Conservation (phyloP, 2,888 invertebrate genomes). For the Orgyia antiqua region DNA sequence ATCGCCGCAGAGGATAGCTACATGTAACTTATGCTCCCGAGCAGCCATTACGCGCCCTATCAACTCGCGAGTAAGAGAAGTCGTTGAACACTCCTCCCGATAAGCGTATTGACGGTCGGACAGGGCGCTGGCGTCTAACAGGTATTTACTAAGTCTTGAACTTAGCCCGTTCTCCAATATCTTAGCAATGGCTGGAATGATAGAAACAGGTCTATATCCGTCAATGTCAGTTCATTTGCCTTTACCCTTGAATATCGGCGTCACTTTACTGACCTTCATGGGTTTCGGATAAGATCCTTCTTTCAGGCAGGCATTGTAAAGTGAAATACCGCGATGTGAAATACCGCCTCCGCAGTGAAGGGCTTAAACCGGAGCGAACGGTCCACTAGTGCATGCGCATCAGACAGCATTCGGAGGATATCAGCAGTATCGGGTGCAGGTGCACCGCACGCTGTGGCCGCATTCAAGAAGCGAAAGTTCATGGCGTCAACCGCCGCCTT, state of each 20-base stretch:
- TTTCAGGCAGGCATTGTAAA: not conserved
- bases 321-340: not conserved
- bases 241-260: not conserved
- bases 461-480: not conserved
- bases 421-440: not conserved
- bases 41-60: constrained; percentile 1
- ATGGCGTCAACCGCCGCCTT: not conserved
- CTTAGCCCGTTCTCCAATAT: constrained; percentile 7
- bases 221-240: constrained; percentile 1
- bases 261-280: not conserved
- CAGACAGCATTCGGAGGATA: not conserved
- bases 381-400: not conserved
- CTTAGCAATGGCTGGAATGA: constrained; percentile 8
- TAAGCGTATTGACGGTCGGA: constrained; percentile 4
- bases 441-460: not conserved
- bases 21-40: constrained; percentile 1
- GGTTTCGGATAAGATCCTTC: not conserved
- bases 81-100: constrained; percentile 5
- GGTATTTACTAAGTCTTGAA: not conserved
- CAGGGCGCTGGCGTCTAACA: not conserved
- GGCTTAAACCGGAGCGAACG: not conserved
- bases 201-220: constrained; percentile 6
- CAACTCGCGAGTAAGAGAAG: constrained; percentile 2
- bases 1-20: constrained; percentile 5
- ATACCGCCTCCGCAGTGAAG: not conserved